Conservation (phyloP, 2,888 invertebrate species). For the Morpho achilles region DNA sequence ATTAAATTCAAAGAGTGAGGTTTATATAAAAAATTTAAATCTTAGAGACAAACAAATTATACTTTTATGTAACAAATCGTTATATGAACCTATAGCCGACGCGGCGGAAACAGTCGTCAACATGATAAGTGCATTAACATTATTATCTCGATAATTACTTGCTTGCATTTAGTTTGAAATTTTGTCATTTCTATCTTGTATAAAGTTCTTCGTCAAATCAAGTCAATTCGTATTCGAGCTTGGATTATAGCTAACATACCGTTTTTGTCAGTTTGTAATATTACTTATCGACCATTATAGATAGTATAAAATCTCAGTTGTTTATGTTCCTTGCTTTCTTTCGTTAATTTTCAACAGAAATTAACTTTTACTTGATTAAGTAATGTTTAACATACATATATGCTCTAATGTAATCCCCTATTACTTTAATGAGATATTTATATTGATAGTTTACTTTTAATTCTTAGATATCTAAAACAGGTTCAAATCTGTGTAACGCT, state of each 20-base stretch:
- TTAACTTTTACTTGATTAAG: conserved; percentile 62
- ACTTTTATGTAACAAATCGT: conserved; percentile 41
- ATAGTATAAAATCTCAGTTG: conserved; percentile 35
- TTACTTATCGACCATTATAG: conserved; percentile 58
- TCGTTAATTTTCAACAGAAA: conserved; percentile 44
- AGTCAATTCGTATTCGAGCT: not conserved
- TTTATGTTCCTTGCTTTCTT: conserved; percentile 49
- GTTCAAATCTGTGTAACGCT: conserved; percentile 16
- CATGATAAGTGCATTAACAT: conserved; percentile 79
- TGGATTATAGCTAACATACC: not conserved
- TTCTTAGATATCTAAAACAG: conserved; percentile 19
- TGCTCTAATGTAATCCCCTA: conserved; percentile 30
- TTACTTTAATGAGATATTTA: conserved; percentile 30
- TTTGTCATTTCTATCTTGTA: not conserved
- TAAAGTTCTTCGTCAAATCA: not conserved
- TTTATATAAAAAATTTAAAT: conserved; percentile 6
- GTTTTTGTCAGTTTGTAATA: conserved; percentile 46
- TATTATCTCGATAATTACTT: conserved; percentile 78
- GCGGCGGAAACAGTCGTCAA: conserved; percentile 72
- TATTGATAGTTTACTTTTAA: conserved; percentile 13
- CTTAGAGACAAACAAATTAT: conserved; percentile 10
- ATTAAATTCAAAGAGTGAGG: not conserved
- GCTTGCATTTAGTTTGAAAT: conserved; percentile 73
- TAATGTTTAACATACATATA: conserved; percentile 51
- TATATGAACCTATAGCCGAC: conserved; percentile 38